These are phyloP conservation scores for Coptodon rendalli DNA, from an alignment of 2,113 vertebrate genomes.

Conservation along the genomic window DNA sequence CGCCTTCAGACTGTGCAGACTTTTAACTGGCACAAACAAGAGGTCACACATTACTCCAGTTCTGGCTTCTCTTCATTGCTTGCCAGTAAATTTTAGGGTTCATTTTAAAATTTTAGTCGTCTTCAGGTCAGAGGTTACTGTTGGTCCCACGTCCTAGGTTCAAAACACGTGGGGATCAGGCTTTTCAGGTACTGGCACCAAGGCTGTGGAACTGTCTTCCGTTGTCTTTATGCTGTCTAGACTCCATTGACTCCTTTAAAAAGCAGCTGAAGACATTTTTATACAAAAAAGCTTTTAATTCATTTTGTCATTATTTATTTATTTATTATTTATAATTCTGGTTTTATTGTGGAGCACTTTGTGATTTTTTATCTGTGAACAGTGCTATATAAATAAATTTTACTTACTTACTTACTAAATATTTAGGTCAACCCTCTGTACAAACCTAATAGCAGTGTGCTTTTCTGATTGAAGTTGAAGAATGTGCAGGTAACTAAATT, in stretches of 20 bases:
- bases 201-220: neutral
- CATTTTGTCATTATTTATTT: neutral
- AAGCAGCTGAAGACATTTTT: neutral
- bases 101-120: neutral
- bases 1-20: neutral
- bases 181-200: neutral
- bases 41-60: neutral
- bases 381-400: neutral
- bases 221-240: neutral
- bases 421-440: neutral
- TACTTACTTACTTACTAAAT: neutral
- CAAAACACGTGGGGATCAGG: neutral
- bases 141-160: neutral
- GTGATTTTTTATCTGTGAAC: neutral
- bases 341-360: neutral
- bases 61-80: neutral
- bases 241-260: neutral
- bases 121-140: neutral
- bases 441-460: neutral
- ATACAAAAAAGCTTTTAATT: neutral
- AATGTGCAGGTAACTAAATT: neutral
- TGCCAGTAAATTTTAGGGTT: neutral
- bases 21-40: neutral
- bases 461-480: neutral
- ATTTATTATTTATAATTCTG: neutral